These are phyloP conservation scores for Grapholita molesta DNA, from an alignment of 1,140 invertebrate species.

Conservation along the genomic window DNA sequence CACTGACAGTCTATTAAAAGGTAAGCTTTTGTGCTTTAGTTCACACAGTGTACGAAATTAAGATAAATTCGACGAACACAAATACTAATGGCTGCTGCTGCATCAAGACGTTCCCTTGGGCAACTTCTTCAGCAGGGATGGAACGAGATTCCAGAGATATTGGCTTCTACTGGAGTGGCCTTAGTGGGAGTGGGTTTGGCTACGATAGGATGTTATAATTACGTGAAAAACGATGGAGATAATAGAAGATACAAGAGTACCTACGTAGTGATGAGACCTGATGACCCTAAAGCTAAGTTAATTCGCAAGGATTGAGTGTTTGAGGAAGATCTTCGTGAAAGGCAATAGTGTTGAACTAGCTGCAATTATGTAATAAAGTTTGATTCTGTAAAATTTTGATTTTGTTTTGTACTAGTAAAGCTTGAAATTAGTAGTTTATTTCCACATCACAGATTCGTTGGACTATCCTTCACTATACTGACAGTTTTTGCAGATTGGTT, in stretches of 20 bases:
- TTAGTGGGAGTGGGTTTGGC: conserved; percentile 73
- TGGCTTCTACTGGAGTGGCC: conserved; percentile 76
- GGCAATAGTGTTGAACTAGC: conserved; percentile 30
- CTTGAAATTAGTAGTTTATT: not conserved
- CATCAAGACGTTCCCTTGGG: conserved; percentile 48
- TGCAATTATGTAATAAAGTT: conserved; percentile 68
- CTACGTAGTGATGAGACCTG: conserved; percentile 81
- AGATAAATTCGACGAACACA: not conserved
- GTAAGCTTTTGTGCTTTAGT: not conserved
- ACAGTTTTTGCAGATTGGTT: too few species aligned
- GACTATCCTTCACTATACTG: not conserved
- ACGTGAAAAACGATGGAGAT: conserved; percentile 81
- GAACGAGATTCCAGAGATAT: conserved; percentile 84
- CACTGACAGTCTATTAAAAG: not conserved
- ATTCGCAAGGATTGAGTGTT: conserved; percentile 67
- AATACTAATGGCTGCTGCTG: conserved; percentile 43
- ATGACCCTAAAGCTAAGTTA: conserved; percentile 79
- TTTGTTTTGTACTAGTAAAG: not conserved
- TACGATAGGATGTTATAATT: conserved; percentile 60
- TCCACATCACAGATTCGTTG: too few species aligned
- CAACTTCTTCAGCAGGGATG: conserved; percentile 63
- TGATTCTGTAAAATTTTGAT: not conserved
- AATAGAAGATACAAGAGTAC: conserved; percentile 80
- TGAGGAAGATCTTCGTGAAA: conserved; percentile 9
- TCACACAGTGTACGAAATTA: not conserved